These are phyloP conservation scores for Lithobates sylvaticus DNA, from an alignment of 2,797 vertebrate genomes.

Conservation along the genomic window DNA sequence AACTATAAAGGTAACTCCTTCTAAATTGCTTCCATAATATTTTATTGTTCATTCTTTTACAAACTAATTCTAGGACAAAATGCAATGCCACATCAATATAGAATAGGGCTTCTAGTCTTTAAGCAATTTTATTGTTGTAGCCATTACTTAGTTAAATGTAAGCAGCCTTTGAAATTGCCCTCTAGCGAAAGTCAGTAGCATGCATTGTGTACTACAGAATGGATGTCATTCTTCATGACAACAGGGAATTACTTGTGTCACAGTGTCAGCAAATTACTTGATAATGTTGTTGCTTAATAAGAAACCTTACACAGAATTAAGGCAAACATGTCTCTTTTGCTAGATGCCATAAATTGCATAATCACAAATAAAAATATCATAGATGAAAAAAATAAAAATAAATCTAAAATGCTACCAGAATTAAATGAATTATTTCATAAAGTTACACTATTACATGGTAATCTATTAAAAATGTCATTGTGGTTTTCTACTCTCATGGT, in stretches of 20 bases:
- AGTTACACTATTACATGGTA: no score
- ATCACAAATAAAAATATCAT: neutral
- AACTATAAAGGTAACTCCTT: no score
- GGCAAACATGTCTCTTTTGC: conserved; percentile 45
- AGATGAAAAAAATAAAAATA: no score
- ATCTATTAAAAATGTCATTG: no score
- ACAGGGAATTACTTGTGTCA: conserved; percentile 57
- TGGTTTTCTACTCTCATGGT: no score
- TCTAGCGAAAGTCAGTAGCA: conserved; percentile 51
- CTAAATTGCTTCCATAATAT: no score
- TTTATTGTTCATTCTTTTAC: no score
- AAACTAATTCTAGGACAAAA: no score
- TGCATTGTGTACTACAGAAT: conserved; percentile 39
- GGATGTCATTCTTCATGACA: conserved; percentile 56
- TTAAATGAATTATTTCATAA: no score
- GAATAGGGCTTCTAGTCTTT: no score
- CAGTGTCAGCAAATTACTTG: conserved; percentile 60
- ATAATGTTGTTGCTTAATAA: conserved; percentile 57
- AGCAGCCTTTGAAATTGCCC: conserved; percentile 45
- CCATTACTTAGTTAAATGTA: conserved; percentile 8
- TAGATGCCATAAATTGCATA: conserved; percentile 36
- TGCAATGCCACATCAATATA: no score
- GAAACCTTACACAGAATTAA: conserved; percentile 47
- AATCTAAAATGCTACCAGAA: no score
- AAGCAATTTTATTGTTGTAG: neutral